Conservation (phyloP, 1,140 invertebrate genomes). For the Lepidostoma basale region DNA sequence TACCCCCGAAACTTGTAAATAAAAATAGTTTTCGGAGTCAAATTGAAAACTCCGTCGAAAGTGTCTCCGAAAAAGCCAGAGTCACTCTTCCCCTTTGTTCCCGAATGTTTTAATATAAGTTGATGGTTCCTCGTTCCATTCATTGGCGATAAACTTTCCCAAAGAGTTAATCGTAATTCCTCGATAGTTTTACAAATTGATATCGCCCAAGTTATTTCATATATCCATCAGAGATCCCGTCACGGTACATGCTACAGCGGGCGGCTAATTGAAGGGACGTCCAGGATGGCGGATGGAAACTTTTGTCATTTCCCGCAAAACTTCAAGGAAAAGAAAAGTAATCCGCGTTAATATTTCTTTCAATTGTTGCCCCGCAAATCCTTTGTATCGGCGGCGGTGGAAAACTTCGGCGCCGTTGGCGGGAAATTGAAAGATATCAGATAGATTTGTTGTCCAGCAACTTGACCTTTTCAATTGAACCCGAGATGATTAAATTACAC, state of each 20-base stretch:
- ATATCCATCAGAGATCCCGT: slow-evolving; percentile 19
- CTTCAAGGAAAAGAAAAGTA: slow-evolving; percentile 26
- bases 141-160: background rate
- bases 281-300: background rate
- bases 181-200: slow-evolving; percentile 26
- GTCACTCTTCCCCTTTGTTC: no score
- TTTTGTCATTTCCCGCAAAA: slow-evolving; percentile 26
- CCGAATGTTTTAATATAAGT: background rate
- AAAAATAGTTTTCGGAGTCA: no score
- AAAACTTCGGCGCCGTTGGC: background rate
- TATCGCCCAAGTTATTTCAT: slow-evolving; percentile 26
- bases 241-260: background rate
- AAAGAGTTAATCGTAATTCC: slow-evolving; percentile 17
- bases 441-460: background rate
- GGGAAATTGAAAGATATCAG: background rate
- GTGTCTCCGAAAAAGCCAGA: no score
- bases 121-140: background rate
- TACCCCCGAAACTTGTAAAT: no score
- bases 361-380: slow-evolving; percentile 30
- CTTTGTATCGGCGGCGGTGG: slow-evolving; percentile 22
- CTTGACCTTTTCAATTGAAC: no score
- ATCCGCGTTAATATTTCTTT: slow-evolving; percentile 37
- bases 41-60: no score
- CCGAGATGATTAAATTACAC: no score
- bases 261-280: slow-evolving; percentile 29